phyloP scores from a whole-genome alignment of 2,113 vertebrate species.

The Helogale parvula region DNA sequence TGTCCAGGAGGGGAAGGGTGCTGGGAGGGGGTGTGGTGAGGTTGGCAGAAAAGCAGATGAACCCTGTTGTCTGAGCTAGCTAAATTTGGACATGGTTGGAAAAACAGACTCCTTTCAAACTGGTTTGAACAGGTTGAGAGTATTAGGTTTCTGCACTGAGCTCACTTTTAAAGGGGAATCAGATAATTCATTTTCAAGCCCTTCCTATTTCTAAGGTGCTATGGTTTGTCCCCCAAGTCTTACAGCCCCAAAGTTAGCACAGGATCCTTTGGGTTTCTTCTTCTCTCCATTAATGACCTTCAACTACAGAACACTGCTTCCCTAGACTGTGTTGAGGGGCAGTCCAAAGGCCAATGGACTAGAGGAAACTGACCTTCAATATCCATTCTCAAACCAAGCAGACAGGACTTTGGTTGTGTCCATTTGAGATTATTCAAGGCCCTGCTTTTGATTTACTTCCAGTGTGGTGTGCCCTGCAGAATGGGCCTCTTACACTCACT shows the following conservation, averaged over 20 bases:
- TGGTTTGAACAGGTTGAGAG: not conserved
- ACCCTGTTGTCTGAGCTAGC: not conserved
- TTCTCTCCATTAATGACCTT: not conserved
- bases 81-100: not conserved
- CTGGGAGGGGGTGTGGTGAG: not conserved
- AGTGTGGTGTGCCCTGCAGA: not conserved
- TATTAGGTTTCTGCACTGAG: not conserved
- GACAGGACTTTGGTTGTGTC: no score
- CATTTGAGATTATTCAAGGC: not conserved
- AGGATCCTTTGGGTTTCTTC: not conserved
- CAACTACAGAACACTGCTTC: not conserved
- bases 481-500: not conserved
- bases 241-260: not conserved
- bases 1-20: not conserved
- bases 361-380: not conserved
- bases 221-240: not conserved
- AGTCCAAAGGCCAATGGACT: not conserved
- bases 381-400: not conserved
- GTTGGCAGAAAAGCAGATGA: not conserved
- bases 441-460: not conserved
- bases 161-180: not conserved
- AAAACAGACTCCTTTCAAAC: not conserved
- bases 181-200: not conserved
- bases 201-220: not conserved
- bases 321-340: not conserved